These are phyloP conservation scores for Ellobius talpinus DNA, from an alignment of 2,113 vertebrate genomes.

Conservation along the genomic window DNA sequence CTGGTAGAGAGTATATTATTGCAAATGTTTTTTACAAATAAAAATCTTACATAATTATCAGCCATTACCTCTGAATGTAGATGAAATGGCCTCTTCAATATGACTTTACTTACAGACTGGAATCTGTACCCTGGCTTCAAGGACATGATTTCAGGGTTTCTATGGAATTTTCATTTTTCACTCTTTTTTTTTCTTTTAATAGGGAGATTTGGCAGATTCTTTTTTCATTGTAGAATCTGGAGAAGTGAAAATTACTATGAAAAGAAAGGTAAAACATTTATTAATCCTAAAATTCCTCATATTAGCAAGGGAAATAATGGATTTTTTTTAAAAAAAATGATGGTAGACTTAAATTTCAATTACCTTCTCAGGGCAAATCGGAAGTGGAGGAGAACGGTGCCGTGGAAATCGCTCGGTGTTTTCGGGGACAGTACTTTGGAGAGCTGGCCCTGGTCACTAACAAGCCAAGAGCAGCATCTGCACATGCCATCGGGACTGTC, in stretches of 20 bases:
- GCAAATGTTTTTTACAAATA: background rate
- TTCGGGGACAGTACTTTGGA: constrained; percentile 98
- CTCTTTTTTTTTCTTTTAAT: constrained; percentile 37
- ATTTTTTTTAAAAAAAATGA: background rate
- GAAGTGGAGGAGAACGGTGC: constrained; percentile 91
- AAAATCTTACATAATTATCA: background rate
- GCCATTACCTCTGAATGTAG: background rate
- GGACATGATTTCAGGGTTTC: background rate
- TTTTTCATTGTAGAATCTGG: constrained; percentile 99
- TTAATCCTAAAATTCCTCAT: background rate
- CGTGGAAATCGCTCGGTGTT: constrained; percentile 95
- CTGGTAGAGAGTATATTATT: background rate
- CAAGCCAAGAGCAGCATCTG: constrained; percentile 98
- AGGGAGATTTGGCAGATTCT: constrained; percentile 97
- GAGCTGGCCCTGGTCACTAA: constrained; percentile 98
- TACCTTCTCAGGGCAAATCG: constrained; percentile 85
- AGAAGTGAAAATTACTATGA: constrained; percentile 98
- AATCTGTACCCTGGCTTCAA: background rate
- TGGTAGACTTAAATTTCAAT: background rate
- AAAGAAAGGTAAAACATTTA: constrained; percentile 92
- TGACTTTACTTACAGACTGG: background rate
- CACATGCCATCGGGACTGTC: constrained; percentile 96
- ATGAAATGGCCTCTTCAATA: background rate
- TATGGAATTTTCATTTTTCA: constrained; percentile 38
- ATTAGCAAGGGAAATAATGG: background rate